Conservation (phyloP, 1,140 invertebrate species). For the Phymorhynchus buccinoides region DNA sequence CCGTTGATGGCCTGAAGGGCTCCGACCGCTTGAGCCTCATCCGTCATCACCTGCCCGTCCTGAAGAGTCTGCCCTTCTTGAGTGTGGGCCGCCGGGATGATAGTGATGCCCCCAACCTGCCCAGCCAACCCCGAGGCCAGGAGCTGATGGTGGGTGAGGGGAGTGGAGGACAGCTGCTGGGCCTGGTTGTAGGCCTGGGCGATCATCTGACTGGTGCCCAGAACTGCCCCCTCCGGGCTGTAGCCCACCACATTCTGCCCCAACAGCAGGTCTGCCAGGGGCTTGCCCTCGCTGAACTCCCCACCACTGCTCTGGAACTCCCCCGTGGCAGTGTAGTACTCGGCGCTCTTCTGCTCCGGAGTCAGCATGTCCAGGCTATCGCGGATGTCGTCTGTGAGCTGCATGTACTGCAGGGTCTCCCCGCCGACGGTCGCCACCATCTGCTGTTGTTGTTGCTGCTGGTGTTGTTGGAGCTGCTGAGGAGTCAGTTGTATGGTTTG, state of each 20-base stretch:
- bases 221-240: slow-evolving; percentile 35
- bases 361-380: slow-evolving; percentile 42
- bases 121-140: slow-evolving; percentile 33
- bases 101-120: slow-evolving; percentile 32
- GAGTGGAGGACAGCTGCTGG: slow-evolving; percentile 43
- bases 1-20: slow-evolving; percentile 26
- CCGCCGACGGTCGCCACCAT: slow-evolving; percentile 13
- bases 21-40: slow-evolving; percentile 25
- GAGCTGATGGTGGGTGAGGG: slow-evolving; percentile 40
- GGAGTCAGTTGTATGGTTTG: slow-evolving; percentile 36
- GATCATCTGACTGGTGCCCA: slow-evolving; percentile 48
- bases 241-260: slow-evolving; percentile 46
- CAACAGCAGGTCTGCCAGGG: slow-evolving; percentile 45
- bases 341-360: slow-evolving; percentile 30
- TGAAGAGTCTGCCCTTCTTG: slow-evolving; percentile 38
- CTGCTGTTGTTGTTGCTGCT: slow-evolving; percentile 35
- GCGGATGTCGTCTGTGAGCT: slow-evolving; percentile 45
- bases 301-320: slow-evolving; percentile 42
- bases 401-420: slow-evolving; percentile 40
- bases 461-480: slow-evolving; percentile 32
- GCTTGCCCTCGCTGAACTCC: slow-evolving; percentile 47
- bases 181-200: slow-evolving; percentile 50
- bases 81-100: slow-evolving; percentile 5
- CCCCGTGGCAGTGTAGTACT: slow-evolving; percentile 41
- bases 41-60: slow-evolving; percentile 29